These are phyloP conservation scores for Petrophora chlorosata DNA, from an alignment of 2,888 invertebrate species.

Conservation along the genomic window DNA sequence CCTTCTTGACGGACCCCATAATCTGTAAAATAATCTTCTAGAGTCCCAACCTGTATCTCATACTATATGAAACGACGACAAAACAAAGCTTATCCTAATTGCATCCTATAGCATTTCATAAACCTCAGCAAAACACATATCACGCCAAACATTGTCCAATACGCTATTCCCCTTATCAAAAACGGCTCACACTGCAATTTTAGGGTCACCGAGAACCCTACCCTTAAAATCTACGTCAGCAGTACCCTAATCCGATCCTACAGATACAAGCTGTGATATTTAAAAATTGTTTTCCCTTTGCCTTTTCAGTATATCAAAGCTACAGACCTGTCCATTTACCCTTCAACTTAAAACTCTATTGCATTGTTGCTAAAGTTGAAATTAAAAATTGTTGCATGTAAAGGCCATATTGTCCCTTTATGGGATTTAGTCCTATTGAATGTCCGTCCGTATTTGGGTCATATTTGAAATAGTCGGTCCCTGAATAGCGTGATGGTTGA, in stretches of 20 bases:
- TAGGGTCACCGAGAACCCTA: conserved; percentile 16
- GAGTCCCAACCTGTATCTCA: background rate
- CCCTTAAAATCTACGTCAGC: conserved; percentile 27
- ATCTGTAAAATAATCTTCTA: background rate
- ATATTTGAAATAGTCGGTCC: conserved; percentile 50
- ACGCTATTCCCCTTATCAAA: conserved; percentile 18
- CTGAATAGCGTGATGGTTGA: conserved; percentile 44
- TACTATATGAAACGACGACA: background rate
- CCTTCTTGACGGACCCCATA: too few relatives aligned
- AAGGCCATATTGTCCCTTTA: conserved; percentile 30
- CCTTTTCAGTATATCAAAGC: conserved; percentile 21
- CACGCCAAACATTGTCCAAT: background rate
- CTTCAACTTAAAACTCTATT: conserved; percentile 10
- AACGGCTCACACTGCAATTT: conserved; percentile 23
- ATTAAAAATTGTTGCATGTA: conserved; percentile 12
- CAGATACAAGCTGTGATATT: conserved; percentile 30
- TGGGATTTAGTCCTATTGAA: conserved; percentile 40
- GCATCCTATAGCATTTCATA: background rate
- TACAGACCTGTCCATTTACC: conserved; percentile 1
- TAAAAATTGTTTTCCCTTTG: conserved; percentile 32
- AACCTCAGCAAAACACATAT: background rate
- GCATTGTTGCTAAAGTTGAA: background rate
- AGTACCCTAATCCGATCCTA: conserved; percentile 24
- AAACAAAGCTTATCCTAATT: background rate
- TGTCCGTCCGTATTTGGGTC: conserved; percentile 50